Evolutionary conservation across 92 coral and sea anemone genomes (phyloP), one percentile per base, ranked within the genome.

Genomic region (Siderastrea siderea): DNA sequence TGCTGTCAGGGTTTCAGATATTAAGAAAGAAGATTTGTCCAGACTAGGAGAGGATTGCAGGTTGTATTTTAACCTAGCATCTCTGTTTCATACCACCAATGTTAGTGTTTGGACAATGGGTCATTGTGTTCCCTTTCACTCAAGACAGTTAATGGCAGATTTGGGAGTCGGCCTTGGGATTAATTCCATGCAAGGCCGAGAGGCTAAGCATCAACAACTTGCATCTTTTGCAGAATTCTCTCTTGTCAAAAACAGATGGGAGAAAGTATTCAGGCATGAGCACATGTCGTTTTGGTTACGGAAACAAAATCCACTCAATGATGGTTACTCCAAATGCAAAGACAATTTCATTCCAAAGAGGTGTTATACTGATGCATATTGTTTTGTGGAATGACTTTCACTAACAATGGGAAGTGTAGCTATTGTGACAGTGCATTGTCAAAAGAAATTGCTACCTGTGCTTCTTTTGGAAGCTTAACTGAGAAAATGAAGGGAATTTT

Each of bases 61-160:
- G 74, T 45, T 84, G 78, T 88, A 88, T 80, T 91, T 91, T 58
- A 87, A 91, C 64, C 61, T 74, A 82, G 84, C 92, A 65, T 73
- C 94, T 45, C 77, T 91, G 44, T 88, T 71, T 79, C 89, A 82
- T 46, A 51, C 84, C 45, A 87, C 63, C 19, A 93, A 69, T 47
- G 86, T 93, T 0, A 90, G 95, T 90, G 93, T 93, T 14, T 93
- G 94, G 89, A 93, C 93, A 71, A 88, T 93, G 89, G 92, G 92
- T 47, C 89, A 93, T 75, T 87, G 89, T 75, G 93, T 93, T 54
- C 93, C 89, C 47, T 86, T 90, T 64, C 95, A 90, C 81, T 72
- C 93, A 86, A 83, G 87, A 45, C 91, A 90, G 79, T 73, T 93
- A 8, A 54, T 90, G 75, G 86, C 82, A 1, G 89, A 87, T 70